Evolutionary conservation across 1,140 invertebrate species (phyloP), one percentile per base, ranked within the genome.

Genomic region (Leptinotarsa lineolata): DNA sequence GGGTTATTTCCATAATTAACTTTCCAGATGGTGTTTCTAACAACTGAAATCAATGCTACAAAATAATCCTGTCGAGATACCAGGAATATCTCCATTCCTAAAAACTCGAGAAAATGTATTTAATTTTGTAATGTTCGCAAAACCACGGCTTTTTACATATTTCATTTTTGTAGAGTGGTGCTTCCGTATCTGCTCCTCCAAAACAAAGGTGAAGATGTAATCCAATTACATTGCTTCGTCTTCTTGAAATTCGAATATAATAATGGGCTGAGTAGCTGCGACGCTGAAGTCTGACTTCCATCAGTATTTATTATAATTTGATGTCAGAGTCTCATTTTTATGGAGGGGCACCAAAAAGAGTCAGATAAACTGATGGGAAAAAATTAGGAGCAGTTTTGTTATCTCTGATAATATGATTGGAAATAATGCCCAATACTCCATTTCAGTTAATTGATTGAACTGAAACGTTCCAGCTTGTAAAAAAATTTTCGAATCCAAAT

Each of bases 201-300:
- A 76, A 77, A 79, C 78, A 77, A 77, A 77, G 68, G 76, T 79
- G 72, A 72, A 77, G 75, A 76, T 77, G 74, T 79, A 79, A 79
- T 79, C 73, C 78, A 77, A 76, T 79, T 77, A 79, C 74, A 54
- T 45, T 72, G 72, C 76, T 75, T 79, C 75, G 75, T 75, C 77
- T 77, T 75, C 67, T 77, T 78, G 72, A 69, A 64, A 46, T 67
- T 30, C 68, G 74, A 77, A 79, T 77, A 79, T 79, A 79, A 74
- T 79, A 77, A 75, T 75, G 67, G 65, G 67, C 69, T 73, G 69
- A 75, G 70, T 74, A 72, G 68, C 30, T 58, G 65, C 65, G 75
- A 71, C 72, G 30, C 60, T 45, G 64, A 58, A 58, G 20, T 48
- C 64, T 30, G 54, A 70, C 72, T 76, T 72, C 48, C 16, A 48